Conservation (phyloP, 1,140 invertebrate species). For the Tenebrio molitor region DNA sequence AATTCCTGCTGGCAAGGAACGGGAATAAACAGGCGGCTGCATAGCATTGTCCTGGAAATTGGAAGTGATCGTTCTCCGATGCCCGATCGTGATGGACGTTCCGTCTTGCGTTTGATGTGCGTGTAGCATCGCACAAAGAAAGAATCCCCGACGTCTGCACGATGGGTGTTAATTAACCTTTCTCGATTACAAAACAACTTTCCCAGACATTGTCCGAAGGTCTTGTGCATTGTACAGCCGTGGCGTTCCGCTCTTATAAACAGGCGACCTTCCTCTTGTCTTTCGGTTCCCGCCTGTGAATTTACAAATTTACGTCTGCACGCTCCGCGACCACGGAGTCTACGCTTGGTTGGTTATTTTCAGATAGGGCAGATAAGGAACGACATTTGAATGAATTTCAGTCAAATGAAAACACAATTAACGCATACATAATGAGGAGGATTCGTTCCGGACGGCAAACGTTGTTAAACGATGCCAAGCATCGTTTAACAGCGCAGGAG, state of each 20-base stretch:
- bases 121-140: background rate
- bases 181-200: constrained; percentile 28
- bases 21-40: too few species aligned
- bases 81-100: too few species aligned
- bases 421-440: constrained; percentile 39
- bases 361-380: constrained; percentile 39
- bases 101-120: too few species aligned
- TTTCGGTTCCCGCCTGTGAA: constrained; percentile 38
- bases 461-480: constrained; percentile 18
- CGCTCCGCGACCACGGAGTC: constrained; percentile 11
- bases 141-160: background rate
- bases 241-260: constrained; percentile 42
- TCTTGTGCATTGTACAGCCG: constrained; percentile 24
- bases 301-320: constrained; percentile 48
- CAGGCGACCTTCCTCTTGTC: constrained; percentile 43
- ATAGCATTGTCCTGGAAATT: too few species aligned
- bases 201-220: constrained; percentile 40
- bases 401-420: constrained; percentile 49
- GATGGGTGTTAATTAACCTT: constrained; percentile 20
- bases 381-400: constrained; percentile 48
- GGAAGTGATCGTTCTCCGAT: too few species aligned
- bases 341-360: constrained; percentile 35
- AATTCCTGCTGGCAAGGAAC: too few species aligned
- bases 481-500: constrained; percentile 39
- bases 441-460: constrained; percentile 30